Conservation (phyloP, 2,797 vertebrate genomes). For the Chloroceryle inda region DNA sequence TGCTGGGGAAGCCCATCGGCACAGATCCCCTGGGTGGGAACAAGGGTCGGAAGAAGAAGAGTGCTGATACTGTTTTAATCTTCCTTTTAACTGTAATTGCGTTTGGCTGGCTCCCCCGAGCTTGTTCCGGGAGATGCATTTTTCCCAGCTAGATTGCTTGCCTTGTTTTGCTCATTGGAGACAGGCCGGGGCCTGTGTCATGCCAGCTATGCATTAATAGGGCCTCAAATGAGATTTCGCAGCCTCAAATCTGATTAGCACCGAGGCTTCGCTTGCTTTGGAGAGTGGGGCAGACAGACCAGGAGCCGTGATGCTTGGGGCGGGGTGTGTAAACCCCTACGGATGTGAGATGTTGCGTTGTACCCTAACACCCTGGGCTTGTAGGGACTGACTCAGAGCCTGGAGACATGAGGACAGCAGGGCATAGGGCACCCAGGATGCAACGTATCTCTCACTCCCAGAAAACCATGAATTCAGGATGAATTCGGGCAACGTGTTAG, state of each 20-base stretch:
- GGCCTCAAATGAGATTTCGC: slow-evolving; percentile 80
- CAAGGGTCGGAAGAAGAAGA: background rate
- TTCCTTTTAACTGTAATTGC: slow-evolving; percentile 71
- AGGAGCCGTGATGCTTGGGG: background rate
- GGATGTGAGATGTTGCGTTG: background rate
- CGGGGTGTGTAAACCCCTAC: fast-evolving
- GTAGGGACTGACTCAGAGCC: fast-evolving
- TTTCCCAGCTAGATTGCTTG: slow-evolving; percentile 59
- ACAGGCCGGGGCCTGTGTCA: slow-evolving; percentile 66
- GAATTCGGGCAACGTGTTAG: background rate
- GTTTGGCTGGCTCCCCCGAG: slow-evolving; percentile 12
- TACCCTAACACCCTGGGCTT: background rate
- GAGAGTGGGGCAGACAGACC: background rate
- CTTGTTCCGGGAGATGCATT: slow-evolving; percentile 45
- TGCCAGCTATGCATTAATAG: slow-evolving; percentile 74
- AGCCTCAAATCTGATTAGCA: slow-evolving; percentile 77
- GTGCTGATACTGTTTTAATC: slow-evolving; percentile 65
- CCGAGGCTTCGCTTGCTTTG: slow-evolving; percentile 57
- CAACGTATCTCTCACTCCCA: fast-evolving
- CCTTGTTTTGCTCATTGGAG: slow-evolving; percentile 62
- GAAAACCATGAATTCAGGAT: background rate
- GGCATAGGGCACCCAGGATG: fast-evolving
- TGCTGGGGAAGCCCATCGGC: background rate
- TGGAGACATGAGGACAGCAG: background rate
- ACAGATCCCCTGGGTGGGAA: background rate